These are phyloP conservation scores for Meloidogyne chitwoodi DNA, from an alignment of 1,140 invertebrate genomes.

Conservation along the genomic window DNA sequence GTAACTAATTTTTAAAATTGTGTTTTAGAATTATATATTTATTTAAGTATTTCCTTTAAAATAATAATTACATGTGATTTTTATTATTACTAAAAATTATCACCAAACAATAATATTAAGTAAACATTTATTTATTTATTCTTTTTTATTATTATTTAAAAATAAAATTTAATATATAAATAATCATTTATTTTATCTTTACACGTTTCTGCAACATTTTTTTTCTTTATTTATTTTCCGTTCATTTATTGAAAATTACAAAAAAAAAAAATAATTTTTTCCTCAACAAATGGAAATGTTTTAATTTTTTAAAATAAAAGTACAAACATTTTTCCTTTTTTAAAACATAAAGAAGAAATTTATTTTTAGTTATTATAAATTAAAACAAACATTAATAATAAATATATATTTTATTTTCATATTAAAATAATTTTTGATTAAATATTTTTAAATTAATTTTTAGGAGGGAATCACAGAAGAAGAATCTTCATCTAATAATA, in stretches of 20 bases:
- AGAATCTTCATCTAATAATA: not conserved
- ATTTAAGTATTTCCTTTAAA: no score
- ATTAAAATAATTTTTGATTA: no score
- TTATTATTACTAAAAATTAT: not conserved
- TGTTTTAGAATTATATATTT: no score
- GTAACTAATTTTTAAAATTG: no score
- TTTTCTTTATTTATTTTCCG: not conserved
- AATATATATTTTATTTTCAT: no score
- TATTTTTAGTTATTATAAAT: no score
- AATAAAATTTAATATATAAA: not conserved
- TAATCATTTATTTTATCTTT: not conserved
- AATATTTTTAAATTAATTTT: not conserved
- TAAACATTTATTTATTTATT: not conserved
- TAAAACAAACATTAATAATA: no score
- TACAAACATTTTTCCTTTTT: not conserved
- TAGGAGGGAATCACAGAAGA: not conserved
- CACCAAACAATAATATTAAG: not conserved
- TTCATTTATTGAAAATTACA: not conserved
- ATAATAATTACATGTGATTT: no score
- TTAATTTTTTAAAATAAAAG: not conserved
- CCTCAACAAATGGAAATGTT: not conserved
- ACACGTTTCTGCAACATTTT: not conserved
- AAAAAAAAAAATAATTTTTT: not conserved
- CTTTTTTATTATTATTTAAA: not conserved
- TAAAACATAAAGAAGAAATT: no score